These are phyloP conservation scores for Conops quadrifasciatus DNA, from an alignment of 2,888 invertebrate genomes.

Conservation along the genomic window DNA sequence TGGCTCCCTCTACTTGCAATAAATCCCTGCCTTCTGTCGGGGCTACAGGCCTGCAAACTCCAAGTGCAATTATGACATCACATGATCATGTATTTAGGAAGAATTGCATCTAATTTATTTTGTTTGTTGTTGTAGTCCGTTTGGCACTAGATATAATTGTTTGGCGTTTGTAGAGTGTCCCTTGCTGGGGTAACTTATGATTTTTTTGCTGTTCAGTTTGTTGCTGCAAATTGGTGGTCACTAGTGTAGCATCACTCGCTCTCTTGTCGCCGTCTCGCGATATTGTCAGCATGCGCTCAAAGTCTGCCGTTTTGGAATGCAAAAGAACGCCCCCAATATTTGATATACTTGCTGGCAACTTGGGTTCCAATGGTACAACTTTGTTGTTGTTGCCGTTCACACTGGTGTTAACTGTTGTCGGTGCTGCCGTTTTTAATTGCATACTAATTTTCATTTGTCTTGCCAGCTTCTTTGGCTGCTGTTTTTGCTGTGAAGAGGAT, in stretches of 20 bases:
- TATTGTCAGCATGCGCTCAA: constrained; percentile 67
- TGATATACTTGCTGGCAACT: constrained; percentile 70
- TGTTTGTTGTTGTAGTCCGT: constrained; percentile 32
- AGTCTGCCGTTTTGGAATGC: constrained; percentile 74
- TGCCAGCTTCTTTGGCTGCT: constrained; percentile 11
- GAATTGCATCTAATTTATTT: too few species aligned
- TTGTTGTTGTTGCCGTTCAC: background rate
- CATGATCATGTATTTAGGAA: too few species aligned
- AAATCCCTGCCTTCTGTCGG: too few species aligned
- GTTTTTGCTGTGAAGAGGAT: constrained; percentile 38
- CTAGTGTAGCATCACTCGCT: background rate
- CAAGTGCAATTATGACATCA: too few species aligned
- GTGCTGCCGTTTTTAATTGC: background rate
- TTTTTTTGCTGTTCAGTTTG: constrained; percentile 8
- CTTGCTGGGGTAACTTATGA: constrained; percentile 11
- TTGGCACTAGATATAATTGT: constrained; percentile 82
- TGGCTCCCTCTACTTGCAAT: too few species aligned
- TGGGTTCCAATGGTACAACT: constrained; percentile 56
- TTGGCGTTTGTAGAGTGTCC: constrained; percentile 76
- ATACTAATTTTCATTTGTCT: background rate
- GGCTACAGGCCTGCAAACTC: too few species aligned
- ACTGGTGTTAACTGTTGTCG: background rate
- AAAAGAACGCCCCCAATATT: constrained; percentile 74
- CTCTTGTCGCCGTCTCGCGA: constrained; percentile 15
- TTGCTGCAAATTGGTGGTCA: background rate